Base-by-base conservation (phyloP, 1,140 invertebrate genomes). In the Fopius arisanus region DNA sequence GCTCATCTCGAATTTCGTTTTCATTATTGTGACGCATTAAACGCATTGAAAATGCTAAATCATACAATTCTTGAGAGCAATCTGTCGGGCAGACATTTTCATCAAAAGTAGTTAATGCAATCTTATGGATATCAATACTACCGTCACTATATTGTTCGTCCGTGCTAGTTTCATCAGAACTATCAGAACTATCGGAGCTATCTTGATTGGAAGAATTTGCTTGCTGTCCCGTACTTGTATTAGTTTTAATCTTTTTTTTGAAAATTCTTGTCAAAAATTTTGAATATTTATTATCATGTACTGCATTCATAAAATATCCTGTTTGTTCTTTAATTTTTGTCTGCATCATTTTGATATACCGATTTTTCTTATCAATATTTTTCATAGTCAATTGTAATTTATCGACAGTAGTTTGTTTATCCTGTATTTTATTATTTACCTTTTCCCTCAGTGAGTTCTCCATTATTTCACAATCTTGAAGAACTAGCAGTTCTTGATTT, bases 241-340 rank as follows among this genome's bases (percentile, higher is more conserved):
- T 89, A 3, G 90, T 90, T 62, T 90, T 90, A 77, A 90, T 93
- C 77, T 92, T 94, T 81, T 95, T 95, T 75, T 92, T 93, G 78
- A 93, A 95, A 31, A 96, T 94, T 77, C 92, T 91, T 6, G 89
- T 90, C 28, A 96, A 82, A 81, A 94, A 95, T 74, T 93, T 91
- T 37, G 86, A 90, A 83, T 94, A 95, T 77, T 93, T 93, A 78
- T 94, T 92, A 33, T 93, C 92, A 63, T 90, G 91, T 0, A 92
- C 88, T 2, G 90, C 89, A 16, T 78, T 87, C 62, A 90, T 86
- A 78, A 94, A 94, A 23, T 88, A 87, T 0, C 82, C 65, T 73
- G 90, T 84, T 2, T 93, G 74, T 0, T 90, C 84, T 73, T 89
- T 86, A 33, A 92, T 91, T 66, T 89, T 88, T 12, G 90, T 89